Conservation (phyloP, 2,888 invertebrate species). For the Oligia fasciuncula region DNA sequence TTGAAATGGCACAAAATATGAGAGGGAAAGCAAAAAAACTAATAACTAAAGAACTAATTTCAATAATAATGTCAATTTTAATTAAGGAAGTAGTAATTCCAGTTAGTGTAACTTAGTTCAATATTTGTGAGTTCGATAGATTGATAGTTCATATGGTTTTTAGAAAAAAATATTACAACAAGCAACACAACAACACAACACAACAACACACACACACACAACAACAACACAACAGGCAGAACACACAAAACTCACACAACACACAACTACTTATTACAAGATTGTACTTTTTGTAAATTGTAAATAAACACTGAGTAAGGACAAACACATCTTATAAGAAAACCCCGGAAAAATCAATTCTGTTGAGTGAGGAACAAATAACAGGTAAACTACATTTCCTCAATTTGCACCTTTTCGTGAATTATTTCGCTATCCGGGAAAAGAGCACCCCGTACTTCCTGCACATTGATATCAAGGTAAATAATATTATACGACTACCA, state of each 20-base stretch:
- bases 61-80: background rate
- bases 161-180: background rate
- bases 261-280: background rate
- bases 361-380: background rate
- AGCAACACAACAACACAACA: no score
- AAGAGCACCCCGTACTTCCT: constrained; percentile 20
- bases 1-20: constrained; percentile 61
- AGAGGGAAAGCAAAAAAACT: constrained; percentile 1
- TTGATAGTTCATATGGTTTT: background rate
- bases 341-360: background rate
- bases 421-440: constrained; percentile 19
- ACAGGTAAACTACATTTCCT: constrained; percentile 35
- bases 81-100: background rate
- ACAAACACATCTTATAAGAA: background rate
- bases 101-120: background rate
- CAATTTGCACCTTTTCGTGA: constrained; percentile 31
- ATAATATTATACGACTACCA: background rate
- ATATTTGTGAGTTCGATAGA: background rate
- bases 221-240: no score
- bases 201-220: no score
- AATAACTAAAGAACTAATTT: constrained; percentile 1
- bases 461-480: background rate
- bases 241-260: no score
- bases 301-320: background rate
- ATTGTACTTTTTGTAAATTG: background rate